phyloP scores from a whole-genome alignment of 2,797 vertebrate species.

The Coluber constrictor region DNA sequence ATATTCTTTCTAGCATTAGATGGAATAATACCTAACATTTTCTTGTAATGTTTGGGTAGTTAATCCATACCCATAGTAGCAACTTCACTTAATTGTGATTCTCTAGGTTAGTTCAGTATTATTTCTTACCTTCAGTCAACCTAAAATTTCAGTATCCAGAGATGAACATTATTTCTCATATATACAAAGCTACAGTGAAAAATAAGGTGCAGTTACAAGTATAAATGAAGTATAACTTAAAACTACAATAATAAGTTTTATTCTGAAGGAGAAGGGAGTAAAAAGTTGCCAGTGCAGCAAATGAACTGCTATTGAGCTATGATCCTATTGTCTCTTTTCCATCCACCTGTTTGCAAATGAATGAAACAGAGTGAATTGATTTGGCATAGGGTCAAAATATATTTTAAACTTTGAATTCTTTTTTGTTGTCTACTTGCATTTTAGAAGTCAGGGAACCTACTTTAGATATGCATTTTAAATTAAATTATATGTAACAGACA shows the following conservation, averaged over 20 bases:
- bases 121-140: conserved; percentile 54
- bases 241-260: conserved; percentile 62
- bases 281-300: conserved; percentile 39
- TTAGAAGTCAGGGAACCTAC: not conserved
- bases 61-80: conserved; percentile 9
- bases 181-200: conserved; percentile 33
- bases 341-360: conserved; percentile 46
- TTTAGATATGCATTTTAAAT: not conserved
- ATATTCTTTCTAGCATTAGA: not conserved
- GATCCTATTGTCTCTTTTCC: conserved; percentile 60
- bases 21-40: conserved; percentile 20
- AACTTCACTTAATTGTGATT: not conserved
- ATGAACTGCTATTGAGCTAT: conserved; percentile 46
- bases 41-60: conserved; percentile 4
- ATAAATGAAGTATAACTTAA: conserved; percentile 64
- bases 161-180: conserved; percentile 30
- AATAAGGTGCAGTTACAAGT: conserved; percentile 49
- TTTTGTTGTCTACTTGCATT: not conserved
- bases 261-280: conserved; percentile 35
- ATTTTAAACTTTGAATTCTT: conserved; percentile 24
- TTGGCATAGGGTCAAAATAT: conserved; percentile 28
- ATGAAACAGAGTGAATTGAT: conserved; percentile 43
- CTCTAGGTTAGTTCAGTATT: conserved; percentile 42
- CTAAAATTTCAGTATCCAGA: conserved; percentile 40
- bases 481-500: conserved; percentile 12